Conservation (phyloP, 2,113 vertebrate species). For the Galeopterus variegatus region DNA sequence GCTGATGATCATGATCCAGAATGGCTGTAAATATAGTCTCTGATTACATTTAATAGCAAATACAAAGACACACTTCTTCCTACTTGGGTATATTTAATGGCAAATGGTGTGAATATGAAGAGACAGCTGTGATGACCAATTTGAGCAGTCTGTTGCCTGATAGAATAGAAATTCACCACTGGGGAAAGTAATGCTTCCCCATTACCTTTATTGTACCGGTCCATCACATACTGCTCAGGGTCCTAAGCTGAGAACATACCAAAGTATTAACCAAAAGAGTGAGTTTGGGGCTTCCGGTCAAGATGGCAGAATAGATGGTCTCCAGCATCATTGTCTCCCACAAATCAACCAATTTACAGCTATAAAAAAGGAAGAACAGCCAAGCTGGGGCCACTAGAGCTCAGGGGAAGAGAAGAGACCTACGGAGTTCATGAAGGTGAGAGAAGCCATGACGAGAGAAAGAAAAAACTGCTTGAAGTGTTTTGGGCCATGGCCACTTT, state of each 20-base stretch:
- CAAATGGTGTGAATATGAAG: neutral
- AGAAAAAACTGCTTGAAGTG: too few species aligned
- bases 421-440: too few species aligned
- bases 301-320: too few species aligned
- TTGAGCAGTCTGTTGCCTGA: neutral
- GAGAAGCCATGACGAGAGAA: too few species aligned
- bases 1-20: neutral
- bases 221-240: neutral
- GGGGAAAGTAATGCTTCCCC: neutral
- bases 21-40: neutral
- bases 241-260: neutral
- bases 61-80: neutral
- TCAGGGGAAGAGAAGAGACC: too few species aligned
- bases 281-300: too few species aligned
- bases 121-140: neutral
- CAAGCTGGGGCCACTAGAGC: too few species aligned
- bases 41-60: constrained; percentile 20
- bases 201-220: neutral
- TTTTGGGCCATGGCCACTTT: too few species aligned
- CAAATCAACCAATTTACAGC: too few species aligned
- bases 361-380: too few species aligned
- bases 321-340: too few species aligned
- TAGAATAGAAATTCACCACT: neutral
- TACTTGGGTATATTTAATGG: neutral
- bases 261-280: neutral